Evolutionary conservation across 1,140 invertebrate species (phyloP), one percentile per base, ranked within the genome.

Genomic region (Monochamus saltuarius): DNA sequence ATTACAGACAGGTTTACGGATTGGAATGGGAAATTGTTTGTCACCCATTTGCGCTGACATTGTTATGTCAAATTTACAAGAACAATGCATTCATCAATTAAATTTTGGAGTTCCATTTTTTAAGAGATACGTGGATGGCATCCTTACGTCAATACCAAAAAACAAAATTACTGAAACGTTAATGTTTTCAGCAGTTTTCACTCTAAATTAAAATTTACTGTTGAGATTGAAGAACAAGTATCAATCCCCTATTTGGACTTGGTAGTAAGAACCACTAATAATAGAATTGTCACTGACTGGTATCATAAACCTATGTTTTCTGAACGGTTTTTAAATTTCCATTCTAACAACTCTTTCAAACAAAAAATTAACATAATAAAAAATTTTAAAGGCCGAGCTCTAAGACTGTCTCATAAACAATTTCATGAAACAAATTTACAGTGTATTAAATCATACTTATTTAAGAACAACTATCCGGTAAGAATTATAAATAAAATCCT

Each of bases 81-180:
- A n/a, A n/a, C n/a, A n/a, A n/a, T n/a, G n/a, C 14, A 64, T 64
- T 57, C 16, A 17, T 11, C 46, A 61, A 8, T 46, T 61, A 36
- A 57, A 42, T 16, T 17, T 60, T 14, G 29, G 8, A 8, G 13
- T 11, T 40, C 16, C 13, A 45, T 7, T 7, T 45, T 14, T 11
- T 11, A 11, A 14, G 9, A 45, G 42, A 45, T 45, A 14, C 16
- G 42, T 45, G 9, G 42, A 45, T 45, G 42, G 16, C 37, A 45
- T n/a, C n/a, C n/a, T n/a, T n/a, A n/a, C n/a, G n/a, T n/a, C n/a
- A n/a, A n/a, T n/a, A n/a, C n/a, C n/a, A 8, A 14, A 8, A 7
- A 14, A 14, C 9, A 45, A 45, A 9, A 14, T 45, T 11, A 14
- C 9, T 14, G 16, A 14, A 45, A 45, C 16, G 16, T 45, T 45